These are phyloP conservation scores for Sesia apiformis DNA, from an alignment of 2,888 invertebrate genomes.

Conservation along the genomic window DNA sequence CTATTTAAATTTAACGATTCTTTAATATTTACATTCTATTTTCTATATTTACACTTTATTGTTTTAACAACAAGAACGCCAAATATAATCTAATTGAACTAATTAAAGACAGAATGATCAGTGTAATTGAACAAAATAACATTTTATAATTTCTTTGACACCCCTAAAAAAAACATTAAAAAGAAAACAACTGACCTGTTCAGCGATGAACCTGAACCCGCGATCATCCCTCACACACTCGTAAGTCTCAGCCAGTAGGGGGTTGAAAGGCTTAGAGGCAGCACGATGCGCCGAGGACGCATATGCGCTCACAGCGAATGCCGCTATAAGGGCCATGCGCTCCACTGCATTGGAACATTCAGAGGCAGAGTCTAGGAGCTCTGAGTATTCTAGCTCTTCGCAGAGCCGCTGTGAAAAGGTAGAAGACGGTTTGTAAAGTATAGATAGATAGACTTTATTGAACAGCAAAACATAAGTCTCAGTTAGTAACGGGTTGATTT, in stretches of 20 bases:
- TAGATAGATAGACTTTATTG: too few species aligned
- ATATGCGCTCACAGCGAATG: slow-evolving; percentile 88
- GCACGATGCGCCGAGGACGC: slow-evolving; percentile 83
- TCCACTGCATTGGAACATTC: slow-evolving; percentile 78
- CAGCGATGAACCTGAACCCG: slow-evolving; percentile 85
- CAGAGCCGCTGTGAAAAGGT: slow-evolving; percentile 76
- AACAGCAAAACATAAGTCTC: background rate
- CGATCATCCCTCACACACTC: slow-evolving; percentile 86
- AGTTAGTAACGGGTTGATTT: too few species aligned
- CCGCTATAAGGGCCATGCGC: slow-evolving; percentile 83
- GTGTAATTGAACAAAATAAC: too few species aligned
- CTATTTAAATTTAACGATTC: too few species aligned
- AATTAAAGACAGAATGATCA: too few species aligned
- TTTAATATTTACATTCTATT: too few species aligned
- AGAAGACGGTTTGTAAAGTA: background rate
- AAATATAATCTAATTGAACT: too few species aligned
- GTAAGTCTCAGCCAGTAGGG: slow-evolving; percentile 86
- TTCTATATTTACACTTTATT: too few species aligned
- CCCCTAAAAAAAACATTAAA: too few species aligned
- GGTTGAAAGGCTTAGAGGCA: slow-evolving; percentile 90
- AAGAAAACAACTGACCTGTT: slow-evolving; percentile 76
- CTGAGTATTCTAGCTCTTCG: slow-evolving; percentile 89
- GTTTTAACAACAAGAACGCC: too few species aligned
- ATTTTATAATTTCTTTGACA: too few species aligned
- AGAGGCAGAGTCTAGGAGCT: slow-evolving; percentile 84